Base-by-base conservation (phyloP, 2,113 vertebrate genomes). In the Edolisoma coerulescens region DNA sequence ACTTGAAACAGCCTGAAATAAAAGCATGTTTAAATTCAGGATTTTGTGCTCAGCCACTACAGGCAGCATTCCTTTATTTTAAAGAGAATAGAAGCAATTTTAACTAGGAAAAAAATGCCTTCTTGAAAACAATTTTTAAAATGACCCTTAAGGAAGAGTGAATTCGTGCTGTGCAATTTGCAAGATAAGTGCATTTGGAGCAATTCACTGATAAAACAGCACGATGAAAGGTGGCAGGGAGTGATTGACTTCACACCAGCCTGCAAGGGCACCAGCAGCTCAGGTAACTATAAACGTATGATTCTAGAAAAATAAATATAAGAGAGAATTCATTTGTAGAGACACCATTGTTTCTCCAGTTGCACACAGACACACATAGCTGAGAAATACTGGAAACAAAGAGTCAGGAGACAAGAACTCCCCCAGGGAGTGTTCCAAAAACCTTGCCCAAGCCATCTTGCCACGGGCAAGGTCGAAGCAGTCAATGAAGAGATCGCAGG, bases 91-190 rank as follows among this genome's bases (percentile, higher is more conserved):
- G 68, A 95, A 73, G 47, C 23, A 70, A 84, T 75, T 52, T 95
- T 69, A 75, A 52, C 26, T 20, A 53, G 47, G 2, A 59, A 30
- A 87, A 84, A 86, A 78, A n/a, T n/a, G 60, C 22, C 39, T 87
- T 81, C 65, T 84, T 93, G 44, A n/a, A 93, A 93, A 74, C 80
- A 92, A 50, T 93, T 95, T 89, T 93, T 68, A 23, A 94, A 94
- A 93, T 47, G 1, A 86, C 73, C 86, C 91, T 92, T 84, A 89
- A 92, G 69, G 73, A 95, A 92, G 68, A 94, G 73, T 90, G 89
- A 95, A 45, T 70, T 92, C 89, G 9, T 81, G 89, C 76, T 91
- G 91, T 30, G 83, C 77, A 94, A 68, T 92, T 95, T 94, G 77
- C 76, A 90, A 86, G 79, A 16, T 86, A 92, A 97, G 87, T 89